Percentiles rank a stretch among this genome's conserved stretches.
Conservation (phyloP, 2,888 invertebrate species). For the Disparrhopalites patrizii region DNA sequence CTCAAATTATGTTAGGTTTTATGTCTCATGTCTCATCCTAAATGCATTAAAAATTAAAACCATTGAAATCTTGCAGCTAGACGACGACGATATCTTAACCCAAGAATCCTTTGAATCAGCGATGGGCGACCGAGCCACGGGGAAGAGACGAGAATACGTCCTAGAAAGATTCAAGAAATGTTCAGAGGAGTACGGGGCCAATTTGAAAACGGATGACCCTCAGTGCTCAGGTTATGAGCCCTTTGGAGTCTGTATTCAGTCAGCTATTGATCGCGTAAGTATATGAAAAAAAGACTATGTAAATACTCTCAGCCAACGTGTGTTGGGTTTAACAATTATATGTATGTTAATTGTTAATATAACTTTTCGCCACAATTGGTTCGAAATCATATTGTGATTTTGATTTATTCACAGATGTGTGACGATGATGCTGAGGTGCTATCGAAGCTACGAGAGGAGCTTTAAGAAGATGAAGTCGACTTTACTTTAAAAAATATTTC, state of each 20-base stretch:
- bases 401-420: background rate
- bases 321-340: background rate
- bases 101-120: background rate
- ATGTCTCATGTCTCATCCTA: too few species aligned
- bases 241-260: conserved; percentile 11
- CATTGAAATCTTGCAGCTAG: conserved; percentile 1
- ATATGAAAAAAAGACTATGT: background rate
- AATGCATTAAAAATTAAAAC: background rate
- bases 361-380: background rate
- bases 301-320: background rate
- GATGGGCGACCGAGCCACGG: conserved; percentile 1
- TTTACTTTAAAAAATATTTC: too few species aligned
- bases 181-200: background rate
- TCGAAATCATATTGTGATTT: background rate
- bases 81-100: background rate
- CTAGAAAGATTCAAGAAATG: background rate
- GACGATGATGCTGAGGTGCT: background rate
- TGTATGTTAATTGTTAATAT: background rate
- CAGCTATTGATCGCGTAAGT: conserved; percentile 10
- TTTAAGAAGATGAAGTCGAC: too few species aligned
- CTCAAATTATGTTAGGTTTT: background rate
- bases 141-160: background rate
- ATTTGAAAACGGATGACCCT: background rate
- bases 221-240: conserved; percentile 8
- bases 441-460: too few species aligned